Evolutionary conservation across 64 coral and sea anemone species (phyloP).

Genomic region (Acropora yongei): DNA sequence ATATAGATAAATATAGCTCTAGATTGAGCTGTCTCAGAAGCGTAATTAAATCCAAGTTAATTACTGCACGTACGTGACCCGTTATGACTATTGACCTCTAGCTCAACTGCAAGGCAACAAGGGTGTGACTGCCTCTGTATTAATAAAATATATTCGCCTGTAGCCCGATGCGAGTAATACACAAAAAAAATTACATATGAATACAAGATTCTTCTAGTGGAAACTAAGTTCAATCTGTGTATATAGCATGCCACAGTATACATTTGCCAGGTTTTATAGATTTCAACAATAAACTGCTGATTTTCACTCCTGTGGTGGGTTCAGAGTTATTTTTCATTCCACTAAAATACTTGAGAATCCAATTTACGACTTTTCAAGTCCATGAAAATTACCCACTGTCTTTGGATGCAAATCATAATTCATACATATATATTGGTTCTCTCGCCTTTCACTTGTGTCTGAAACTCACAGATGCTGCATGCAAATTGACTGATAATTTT

Average conservation of each 20-base stretch:
- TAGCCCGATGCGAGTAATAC: neutral
- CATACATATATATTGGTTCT: neutral
- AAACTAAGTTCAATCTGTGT: neutral
- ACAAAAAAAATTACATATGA: neutral
- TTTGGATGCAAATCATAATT: slow-evolving; percentile 14
- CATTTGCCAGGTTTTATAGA: slow-evolving; percentile 8
- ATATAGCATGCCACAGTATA: neutral
- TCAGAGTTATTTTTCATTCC: too few species aligned
- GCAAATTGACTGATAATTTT: neutral
- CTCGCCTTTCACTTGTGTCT: neutral
- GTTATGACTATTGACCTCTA: neutral
- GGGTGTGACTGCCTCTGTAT: neutral
- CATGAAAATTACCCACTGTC: neutral
- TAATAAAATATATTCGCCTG: slow-evolving; percentile 6
- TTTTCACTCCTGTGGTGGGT: neutral
- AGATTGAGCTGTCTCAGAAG: neutral
- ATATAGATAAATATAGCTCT: neutral
- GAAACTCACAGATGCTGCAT: neutral
- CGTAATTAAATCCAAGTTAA: neutral
- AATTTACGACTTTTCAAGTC: neutral
- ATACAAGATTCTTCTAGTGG: neutral
- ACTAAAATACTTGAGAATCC: too few species aligned
- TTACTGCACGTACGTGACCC: neutral
- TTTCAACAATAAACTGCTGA: neutral
- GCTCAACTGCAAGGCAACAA: neutral